Evolutionary conservation across 2,113 vertebrate genomes (phyloP).

Genomic region (Megaleporinus macrocephalus): DNA sequence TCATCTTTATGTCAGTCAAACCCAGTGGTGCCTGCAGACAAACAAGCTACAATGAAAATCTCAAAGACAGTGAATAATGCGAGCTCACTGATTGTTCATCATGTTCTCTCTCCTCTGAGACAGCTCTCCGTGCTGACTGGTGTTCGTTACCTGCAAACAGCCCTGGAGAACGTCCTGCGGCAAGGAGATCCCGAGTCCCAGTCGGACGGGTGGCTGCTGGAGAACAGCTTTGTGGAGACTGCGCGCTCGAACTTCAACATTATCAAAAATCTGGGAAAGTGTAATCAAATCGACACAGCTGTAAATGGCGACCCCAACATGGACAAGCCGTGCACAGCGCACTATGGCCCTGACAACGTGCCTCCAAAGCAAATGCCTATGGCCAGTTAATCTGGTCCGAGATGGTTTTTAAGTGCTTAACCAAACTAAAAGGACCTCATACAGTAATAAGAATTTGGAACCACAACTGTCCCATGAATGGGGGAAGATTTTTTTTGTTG

Average conservation of each 20-base stretch:
- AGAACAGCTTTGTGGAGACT: constrained; percentile 85
- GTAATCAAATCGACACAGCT: constrained; percentile 79
- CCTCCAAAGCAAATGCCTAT: constrained; percentile 68
- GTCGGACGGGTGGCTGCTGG: constrained; percentile 87
- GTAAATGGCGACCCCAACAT: constrained; percentile 81
- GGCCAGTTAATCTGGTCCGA: constrained; percentile 61
- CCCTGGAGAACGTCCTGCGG: constrained; percentile 84
- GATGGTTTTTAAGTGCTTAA: neutral
- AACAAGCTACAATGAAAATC: no score
- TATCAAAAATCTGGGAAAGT: constrained; percentile 87
- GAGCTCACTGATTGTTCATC: no score
- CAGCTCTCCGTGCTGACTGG: constrained; percentile 87
- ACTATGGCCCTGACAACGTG: constrained; percentile 80
- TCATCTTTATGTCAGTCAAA: neutral
- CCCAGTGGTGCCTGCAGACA: neutral
- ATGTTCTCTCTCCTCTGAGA: constrained; percentile 56
- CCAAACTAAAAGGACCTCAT: neutral
- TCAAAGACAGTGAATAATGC: no score
- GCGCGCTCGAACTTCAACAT: constrained; percentile 82
- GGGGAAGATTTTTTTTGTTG: neutral
- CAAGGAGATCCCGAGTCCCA: constrained; percentile 80
- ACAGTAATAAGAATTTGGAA: neutral
- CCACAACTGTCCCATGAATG: neutral
- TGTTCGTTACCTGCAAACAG: constrained; percentile 89
- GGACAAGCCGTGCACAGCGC: constrained; percentile 76